phyloP scores from a whole-genome alignment of 2,113 vertebrate species.

The Balaeniceps rex region DNA sequence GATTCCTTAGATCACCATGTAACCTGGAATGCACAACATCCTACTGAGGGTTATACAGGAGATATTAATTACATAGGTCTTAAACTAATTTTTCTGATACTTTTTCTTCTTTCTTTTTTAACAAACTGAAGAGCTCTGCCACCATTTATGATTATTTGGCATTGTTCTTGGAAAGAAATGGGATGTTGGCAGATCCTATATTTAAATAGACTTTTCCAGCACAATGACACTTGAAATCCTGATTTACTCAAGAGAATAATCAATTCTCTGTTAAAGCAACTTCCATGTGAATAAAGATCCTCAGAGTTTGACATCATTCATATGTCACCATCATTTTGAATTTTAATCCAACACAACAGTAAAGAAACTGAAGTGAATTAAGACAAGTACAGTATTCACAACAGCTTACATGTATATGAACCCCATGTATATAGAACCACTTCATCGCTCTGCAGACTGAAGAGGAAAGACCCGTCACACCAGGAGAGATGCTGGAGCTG shows the following conservation, averaged over 20 bases:
- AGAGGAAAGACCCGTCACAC: too few species aligned
- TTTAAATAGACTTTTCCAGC: background rate
- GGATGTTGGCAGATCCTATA: background rate
- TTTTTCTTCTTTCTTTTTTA: background rate
- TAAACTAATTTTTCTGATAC: background rate
- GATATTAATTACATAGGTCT: background rate
- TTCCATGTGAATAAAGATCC: background rate
- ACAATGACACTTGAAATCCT: background rate
- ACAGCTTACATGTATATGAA: background rate
- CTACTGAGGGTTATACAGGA: background rate
- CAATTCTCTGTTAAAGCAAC: background rate
- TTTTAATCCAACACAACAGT: background rate
- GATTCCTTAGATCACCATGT: background rate
- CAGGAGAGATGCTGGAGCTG: too few species aligned
- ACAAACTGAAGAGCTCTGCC: background rate
- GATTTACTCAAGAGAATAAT: background rate
- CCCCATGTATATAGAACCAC: too few species aligned
- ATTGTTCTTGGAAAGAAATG: background rate
- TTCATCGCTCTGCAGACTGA: too few species aligned
- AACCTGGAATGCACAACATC: background rate
- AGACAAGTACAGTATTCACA: background rate
- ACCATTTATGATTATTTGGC: conserved; percentile 16
- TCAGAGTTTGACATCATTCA: background rate
- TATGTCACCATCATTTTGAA: background rate
- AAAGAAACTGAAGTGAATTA: background rate